Base-by-base conservation (phyloP, 2,797 vertebrate species). In the Sebastes aleutianus region DNA sequence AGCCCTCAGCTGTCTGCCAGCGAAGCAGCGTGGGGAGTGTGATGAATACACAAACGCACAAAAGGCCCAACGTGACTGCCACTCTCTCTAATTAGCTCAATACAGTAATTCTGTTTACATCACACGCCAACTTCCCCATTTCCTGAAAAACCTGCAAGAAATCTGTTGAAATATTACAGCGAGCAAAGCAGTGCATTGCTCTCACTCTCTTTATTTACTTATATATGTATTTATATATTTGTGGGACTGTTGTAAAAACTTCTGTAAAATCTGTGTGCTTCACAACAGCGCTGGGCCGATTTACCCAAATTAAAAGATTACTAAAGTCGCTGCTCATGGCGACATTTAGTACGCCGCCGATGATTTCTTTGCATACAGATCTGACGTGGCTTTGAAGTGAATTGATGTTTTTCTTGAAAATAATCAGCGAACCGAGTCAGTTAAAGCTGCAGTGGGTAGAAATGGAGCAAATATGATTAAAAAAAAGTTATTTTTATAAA, bases 61-160 rank as follows among this genome's bases (percentile, higher is more conserved):
- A 87, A 50, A 88, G 83, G 67, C 82, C 53, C 83, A 68, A 83
- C 18, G 56, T 75, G 79, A 84, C 61, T 82, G 81, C 74, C 80
- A 78, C 81, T 84, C 74, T 83, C 53, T 92, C 77, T 89, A 91
- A 93, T 93, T 92, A 89, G 82, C 36, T n/a, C 77, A 66, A 74
- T 76, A 63, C 67, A 75, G 72, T 84, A 58, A 87, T 74, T 83
- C 74, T 70, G 82, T 88, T 88, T 89, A 74, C 67, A 85, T 78
- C 65, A 12, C 70, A 83, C 59, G 71, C 73, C 43, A 66, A 79
- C 70, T 78, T 83, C 32, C 36, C 26, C 14, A 62, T 69, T 85
- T 86, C 8, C 36, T 65, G 57, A 88, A 70, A 83, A 72, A 53
- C 7, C 31, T 36, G 36, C 27, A 34, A 59, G 22, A 78, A 20